phyloP scores from a whole-genome alignment of 2,113 vertebrate species.

The Phocoena phocoena region DNA sequence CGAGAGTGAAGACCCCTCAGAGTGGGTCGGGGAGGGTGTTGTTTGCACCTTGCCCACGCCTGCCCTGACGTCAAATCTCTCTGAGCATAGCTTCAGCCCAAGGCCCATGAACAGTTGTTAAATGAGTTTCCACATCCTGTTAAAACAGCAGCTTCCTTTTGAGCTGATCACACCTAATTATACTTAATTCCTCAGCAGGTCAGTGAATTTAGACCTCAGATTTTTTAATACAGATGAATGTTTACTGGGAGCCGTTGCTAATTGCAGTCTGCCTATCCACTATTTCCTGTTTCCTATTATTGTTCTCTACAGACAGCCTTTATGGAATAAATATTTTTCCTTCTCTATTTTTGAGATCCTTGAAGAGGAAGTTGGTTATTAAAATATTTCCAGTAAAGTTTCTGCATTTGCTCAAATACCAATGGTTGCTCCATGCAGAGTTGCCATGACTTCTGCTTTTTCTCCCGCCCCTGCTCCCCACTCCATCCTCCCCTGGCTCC shows the following conservation, averaged over 20 bases:
- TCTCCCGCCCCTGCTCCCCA: no score
- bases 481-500: background rate
- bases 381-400: background rate
- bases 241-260: background rate
- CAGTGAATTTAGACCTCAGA: background rate
- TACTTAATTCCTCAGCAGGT: background rate
- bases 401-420: background rate
- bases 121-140: background rate
- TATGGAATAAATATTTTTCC: background rate
- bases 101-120: background rate
- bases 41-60: background rate
- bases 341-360: background rate
- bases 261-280: background rate
- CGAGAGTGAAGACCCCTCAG: no score
- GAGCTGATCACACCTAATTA: background rate
- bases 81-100: background rate
- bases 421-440: rapidly evolving
- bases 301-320: background rate
- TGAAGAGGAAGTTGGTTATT: slow-evolving; percentile 30
- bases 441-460: background rate
- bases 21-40: background rate
- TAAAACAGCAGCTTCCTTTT: background rate
- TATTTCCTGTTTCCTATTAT: slow-evolving; percentile 39
- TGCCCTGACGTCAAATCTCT: background rate
- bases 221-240: background rate